Percentiles rank a stretch among this genome's conserved stretches.
Conservation (phyloP, 2,888 invertebrate species). For the Dendrolimus houi region DNA sequence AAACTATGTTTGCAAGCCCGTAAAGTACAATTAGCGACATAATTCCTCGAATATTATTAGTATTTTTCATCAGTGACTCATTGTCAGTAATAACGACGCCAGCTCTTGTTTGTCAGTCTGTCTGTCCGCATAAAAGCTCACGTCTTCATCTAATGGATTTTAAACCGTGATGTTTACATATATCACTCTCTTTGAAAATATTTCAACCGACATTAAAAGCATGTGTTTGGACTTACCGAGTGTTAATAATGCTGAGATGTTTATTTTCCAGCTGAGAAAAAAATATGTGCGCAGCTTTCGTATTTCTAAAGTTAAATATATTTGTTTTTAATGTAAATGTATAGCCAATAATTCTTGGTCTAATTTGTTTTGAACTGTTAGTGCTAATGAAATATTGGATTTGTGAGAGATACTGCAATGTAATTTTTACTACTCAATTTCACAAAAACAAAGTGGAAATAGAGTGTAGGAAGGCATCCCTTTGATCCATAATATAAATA, state of each 20-base stretch:
- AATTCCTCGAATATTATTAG: background rate
- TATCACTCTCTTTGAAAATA: slow-evolving; percentile 1
- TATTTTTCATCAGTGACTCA: slow-evolving; percentile 19
- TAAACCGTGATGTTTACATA: slow-evolving; percentile 38
- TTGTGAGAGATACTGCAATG: background rate
- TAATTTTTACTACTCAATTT: background rate
- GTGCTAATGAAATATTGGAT: background rate
- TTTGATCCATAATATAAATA: no score
- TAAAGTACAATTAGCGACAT: no score
- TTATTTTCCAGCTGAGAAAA: slow-evolving; percentile 6
- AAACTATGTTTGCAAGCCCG: no score
- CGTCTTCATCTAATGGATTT: slow-evolving; percentile 56
- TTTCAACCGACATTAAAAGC: background rate
- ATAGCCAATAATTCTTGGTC: background rate
- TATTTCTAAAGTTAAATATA: background rate
- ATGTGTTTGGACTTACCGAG: background rate
- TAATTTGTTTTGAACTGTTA: slow-evolving; percentile 3
- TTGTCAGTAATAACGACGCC: background rate
- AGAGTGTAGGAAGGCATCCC: no score
- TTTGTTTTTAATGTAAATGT: slow-evolving; percentile 10
- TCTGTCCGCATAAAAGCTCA: slow-evolving; percentile 33
- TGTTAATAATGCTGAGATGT: background rate
- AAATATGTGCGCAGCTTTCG: slow-evolving; percentile 11
- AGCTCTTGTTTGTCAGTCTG: slow-evolving; percentile 39
- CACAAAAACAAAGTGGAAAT: background rate